phyloP scores from a whole-genome alignment of 35 echinoderm and acorn worm species.

The Ophiothrix spiculata region DNA sequence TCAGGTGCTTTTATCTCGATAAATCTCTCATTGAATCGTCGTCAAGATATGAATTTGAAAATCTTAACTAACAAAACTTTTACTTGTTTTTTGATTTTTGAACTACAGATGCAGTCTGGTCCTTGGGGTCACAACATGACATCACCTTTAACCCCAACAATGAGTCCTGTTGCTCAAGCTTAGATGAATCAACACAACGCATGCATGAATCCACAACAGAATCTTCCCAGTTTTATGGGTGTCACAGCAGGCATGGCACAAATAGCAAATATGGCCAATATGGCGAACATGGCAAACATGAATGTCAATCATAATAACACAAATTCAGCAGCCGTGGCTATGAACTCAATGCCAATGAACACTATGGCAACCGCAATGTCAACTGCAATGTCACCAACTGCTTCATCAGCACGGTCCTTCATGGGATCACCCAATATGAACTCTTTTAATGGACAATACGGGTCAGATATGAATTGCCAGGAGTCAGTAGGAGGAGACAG shows the following conservation, averaged over 20 bases:
- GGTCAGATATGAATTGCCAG: conserved; percentile 47
- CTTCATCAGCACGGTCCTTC: not conserved
- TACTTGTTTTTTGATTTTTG: conserved; percentile 11
- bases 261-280: not conserved
- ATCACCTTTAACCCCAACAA: conserved; percentile 72
- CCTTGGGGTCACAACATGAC: conserved; percentile 89
- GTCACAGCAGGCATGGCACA: conserved; percentile 39
- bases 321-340: conserved; percentile 10
- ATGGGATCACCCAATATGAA: conserved; percentile 46
- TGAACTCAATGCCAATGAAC: conserved; percentile 60
- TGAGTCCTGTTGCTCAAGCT: conserved; percentile 50
- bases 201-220: conserved; percentile 86
- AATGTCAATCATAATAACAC: conserved; percentile 20
- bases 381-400: not conserved
- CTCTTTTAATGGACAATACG: conserved; percentile 82
- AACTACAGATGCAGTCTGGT: conserved; percentile 62
- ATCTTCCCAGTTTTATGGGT: conserved; percentile 89
- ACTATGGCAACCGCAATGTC: conserved; percentile 53
- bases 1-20: not conserved
- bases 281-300: not conserved
- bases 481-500: conserved; percentile 56
- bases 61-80: not conserved
- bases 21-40: not conserved
- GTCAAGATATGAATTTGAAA: not conserved
- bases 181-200: conserved; percentile 60